These are phyloP conservation scores for Cetonia aurata DNA, from an alignment of 2,888 invertebrate genomes.

Conservation along the genomic window DNA sequence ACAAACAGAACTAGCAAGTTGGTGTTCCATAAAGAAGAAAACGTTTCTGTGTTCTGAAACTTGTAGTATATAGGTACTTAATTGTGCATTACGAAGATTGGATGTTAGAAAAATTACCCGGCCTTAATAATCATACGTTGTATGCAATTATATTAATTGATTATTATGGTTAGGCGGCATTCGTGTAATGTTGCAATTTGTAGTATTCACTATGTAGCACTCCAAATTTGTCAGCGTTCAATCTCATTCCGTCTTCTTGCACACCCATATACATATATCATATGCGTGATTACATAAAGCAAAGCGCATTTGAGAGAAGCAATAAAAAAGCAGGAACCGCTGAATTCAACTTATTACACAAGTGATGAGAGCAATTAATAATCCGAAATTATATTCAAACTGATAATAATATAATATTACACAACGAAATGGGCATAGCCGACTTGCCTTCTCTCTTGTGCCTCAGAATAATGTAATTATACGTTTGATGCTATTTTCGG, in stretches of 20 bases:
- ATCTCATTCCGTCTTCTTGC: neutral
- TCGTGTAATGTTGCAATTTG: conserved; percentile 22
- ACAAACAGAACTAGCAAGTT: conserved; percentile 13
- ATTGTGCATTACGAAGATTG: conserved; percentile 15
- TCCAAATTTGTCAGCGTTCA: conserved; percentile 5
- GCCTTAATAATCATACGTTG: conserved; percentile 15
- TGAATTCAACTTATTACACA: conserved; percentile 42
- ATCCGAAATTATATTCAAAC: conserved; percentile 34
- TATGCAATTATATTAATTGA: conserved; percentile 25
- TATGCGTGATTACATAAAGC: conserved; percentile 15
- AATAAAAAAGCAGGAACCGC: conserved; percentile 18
- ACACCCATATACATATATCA: neutral
- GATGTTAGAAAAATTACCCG: conserved; percentile 19
- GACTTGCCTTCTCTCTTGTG: conserved; percentile 12
- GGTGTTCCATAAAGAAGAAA: neutral
- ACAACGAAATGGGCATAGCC: conserved; percentile 23
- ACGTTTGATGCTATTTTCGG: conserved; percentile 37
- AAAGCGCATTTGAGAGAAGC: conserved; percentile 20
- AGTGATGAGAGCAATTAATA: conserved; percentile 40
- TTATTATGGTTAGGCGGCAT: conserved; percentile 11
- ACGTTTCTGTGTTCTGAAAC: conserved; percentile 1
- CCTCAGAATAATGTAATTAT: conserved; percentile 30
- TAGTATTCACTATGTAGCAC: conserved; percentile 1
- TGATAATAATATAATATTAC: conserved; percentile 37
- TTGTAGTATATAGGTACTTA: conserved; percentile 13